phyloP scores from a whole-genome alignment of 2,888 invertebrate genomes.

The Acleris literana region DNA sequence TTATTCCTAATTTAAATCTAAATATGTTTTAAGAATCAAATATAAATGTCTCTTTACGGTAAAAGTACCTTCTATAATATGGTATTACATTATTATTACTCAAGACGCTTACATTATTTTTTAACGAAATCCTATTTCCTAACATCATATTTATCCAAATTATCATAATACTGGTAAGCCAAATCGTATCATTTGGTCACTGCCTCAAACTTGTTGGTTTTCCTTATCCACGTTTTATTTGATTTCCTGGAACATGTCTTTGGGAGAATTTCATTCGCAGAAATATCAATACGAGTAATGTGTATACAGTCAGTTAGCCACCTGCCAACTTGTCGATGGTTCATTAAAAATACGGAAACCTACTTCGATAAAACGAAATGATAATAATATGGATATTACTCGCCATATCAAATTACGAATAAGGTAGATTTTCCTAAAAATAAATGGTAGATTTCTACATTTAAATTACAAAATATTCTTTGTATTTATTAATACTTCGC shows the following conservation, averaged over 20 bases:
- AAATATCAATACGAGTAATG: conserved; percentile 14
- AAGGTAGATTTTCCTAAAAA: neutral
- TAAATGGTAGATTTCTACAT: too few relatives aligned
- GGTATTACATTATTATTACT: too few relatives aligned
- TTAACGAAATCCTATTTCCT: neutral
- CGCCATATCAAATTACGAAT: too few relatives aligned
- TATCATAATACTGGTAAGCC: conserved; percentile 27
- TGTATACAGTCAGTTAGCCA: conserved; percentile 27
- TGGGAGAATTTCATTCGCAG: conserved; percentile 23
- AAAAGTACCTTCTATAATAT: too few relatives aligned
- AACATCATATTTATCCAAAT: conserved; percentile 18
- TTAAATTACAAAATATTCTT: neutral
- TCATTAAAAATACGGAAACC: neutral
- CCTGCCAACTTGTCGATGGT: conserved; percentile 8
- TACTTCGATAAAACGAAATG: neutral
- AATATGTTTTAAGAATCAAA: too few relatives aligned
- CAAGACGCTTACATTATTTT: too few relatives aligned
- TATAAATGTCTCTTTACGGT: too few relatives aligned
- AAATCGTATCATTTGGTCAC: conserved; percentile 36
- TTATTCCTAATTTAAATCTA: too few relatives aligned
- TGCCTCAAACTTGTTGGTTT: conserved; percentile 35
- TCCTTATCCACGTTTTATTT: conserved; percentile 35
- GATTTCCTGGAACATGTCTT: conserved; percentile 29
- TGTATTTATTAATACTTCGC: neutral
- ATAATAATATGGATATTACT: neutral